A percentile compares a stretch with the other conserved stretches of the same genome.
These are phyloP conservation scores for Spinus pinus DNA, from an alignment of 2,797 vertebrate genomes.

Conservation along the genomic window DNA sequence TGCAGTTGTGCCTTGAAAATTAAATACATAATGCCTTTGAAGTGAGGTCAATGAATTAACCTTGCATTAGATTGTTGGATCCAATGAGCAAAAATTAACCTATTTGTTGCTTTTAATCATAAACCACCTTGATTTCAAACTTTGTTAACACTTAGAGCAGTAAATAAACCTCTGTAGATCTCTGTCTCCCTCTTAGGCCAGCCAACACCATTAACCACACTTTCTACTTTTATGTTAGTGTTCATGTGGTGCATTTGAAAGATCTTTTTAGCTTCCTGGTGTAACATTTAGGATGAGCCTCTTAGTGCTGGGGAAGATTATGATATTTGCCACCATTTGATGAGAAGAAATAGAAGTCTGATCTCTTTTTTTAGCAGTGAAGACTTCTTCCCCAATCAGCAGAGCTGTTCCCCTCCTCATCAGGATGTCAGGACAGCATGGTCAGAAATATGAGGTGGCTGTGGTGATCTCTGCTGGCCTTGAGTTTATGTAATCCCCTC, in stretches of 20 bases:
- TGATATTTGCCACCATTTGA: not conserved
- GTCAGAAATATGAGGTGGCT: not conserved
- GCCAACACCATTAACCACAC: not conserved
- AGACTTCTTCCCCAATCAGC: not conserved
- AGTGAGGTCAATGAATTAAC: not conserved
- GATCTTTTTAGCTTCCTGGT: not conserved
- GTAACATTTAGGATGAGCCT: not conserved
- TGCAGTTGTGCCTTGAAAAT: constrained; percentile 17
- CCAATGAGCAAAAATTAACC: not conserved
- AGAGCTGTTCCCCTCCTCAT: not conserved
- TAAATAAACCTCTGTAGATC: not conserved
- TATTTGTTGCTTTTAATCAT: not conserved
- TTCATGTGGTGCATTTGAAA: not conserved
- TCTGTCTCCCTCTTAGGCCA: not conserved
- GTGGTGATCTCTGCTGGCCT: not conserved
- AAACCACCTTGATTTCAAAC: not conserved
- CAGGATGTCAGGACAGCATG: not conserved
- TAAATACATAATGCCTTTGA: not conserved
- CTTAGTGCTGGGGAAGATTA: not conserved
- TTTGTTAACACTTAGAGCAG: not conserved
- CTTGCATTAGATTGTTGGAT: constrained; percentile 4
- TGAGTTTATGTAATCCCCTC: not conserved
- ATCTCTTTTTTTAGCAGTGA: not conserved
- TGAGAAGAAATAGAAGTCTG: not conserved
- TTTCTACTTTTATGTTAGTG: not conserved